A percentile compares a stretch with the other conserved stretches of the same genome.
These are phyloP conservation scores for Illadopsis cleaveri DNA, from an alignment of 2,113 vertebrate genomes.

Conservation along the genomic window DNA sequence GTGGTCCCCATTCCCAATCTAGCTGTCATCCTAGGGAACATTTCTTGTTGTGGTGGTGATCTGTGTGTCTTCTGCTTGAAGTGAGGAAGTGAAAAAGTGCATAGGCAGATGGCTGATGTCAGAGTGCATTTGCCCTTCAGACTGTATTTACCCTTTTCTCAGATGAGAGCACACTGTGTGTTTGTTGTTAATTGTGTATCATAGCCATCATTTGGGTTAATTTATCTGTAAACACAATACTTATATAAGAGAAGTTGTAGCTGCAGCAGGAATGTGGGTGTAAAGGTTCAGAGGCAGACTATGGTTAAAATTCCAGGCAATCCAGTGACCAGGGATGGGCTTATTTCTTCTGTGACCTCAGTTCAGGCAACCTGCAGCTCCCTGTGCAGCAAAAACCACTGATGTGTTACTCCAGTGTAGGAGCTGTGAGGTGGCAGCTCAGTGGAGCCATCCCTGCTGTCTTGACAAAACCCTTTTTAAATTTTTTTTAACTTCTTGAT, in stretches of 20 bases:
- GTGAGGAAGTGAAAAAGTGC: not conserved
- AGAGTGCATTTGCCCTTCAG: not conserved
- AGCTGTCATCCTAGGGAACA: not conserved
- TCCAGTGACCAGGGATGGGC: not conserved
- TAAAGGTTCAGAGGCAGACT: not conserved
- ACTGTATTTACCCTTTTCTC: not conserved
- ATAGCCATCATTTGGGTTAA: not conserved
- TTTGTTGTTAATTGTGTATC: not conserved
- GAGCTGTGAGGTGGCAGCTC: not conserved
- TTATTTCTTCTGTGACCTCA: not conserved
- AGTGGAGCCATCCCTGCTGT: not conserved
- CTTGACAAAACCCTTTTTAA: not conserved
- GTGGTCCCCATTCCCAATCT: not conserved
- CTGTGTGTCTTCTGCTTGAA: not conserved
- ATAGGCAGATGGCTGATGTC: not conserved
- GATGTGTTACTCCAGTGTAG: not conserved
- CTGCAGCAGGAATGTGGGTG: not conserved
- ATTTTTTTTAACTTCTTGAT: not conserved
- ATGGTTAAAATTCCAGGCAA: not conserved
- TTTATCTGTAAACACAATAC: not conserved
- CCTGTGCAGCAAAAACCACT: not conserved
- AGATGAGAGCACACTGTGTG: not conserved
- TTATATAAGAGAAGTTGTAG: not conserved
- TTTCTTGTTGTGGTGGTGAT: not conserved
- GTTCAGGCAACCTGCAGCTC: not conserved